A percentile compares a stretch with the other conserved stretches of the same genome.
Conservation (phyloP, 1,140 invertebrate genomes). For the Pollicipes pollicipes region DNA sequence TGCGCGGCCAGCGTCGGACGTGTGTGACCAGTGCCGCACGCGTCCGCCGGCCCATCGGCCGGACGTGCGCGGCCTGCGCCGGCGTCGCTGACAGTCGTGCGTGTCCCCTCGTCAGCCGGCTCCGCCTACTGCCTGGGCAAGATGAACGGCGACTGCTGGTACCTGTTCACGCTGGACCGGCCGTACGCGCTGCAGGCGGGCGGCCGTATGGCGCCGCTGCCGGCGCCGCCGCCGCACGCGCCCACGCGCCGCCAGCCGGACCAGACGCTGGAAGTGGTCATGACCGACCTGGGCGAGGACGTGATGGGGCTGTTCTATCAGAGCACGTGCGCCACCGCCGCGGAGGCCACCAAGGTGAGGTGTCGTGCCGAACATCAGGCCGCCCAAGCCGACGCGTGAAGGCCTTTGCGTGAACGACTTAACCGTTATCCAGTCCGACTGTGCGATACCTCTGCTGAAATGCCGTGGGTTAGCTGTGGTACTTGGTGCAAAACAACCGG, state of each 20-base stretch:
- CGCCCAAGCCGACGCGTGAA: too few relatives aligned
- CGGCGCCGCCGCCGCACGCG: slow-evolving; percentile 7
- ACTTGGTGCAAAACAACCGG: too few relatives aligned
- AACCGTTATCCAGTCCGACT: too few relatives aligned
- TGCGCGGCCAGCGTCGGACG: too few relatives aligned
- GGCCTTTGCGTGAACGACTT: too few relatives aligned
- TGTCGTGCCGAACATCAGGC: too few relatives aligned
- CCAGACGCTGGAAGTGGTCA: slow-evolving; percentile 83
- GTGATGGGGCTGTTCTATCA: slow-evolving; percentile 82
- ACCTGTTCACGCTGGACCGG: slow-evolving; percentile 73
- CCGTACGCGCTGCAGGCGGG: slow-evolving; percentile 7
- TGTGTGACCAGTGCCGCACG: too few relatives aligned
- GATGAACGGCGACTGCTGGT: slow-evolving; percentile 48
- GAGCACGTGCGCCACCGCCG: slow-evolving; percentile 49
- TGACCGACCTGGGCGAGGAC: slow-evolving; percentile 71
- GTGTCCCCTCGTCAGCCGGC: slow-evolving; percentile 12
- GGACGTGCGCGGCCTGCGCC: not conserved
- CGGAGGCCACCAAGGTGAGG: slow-evolving; percentile 64
- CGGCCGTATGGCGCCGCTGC: not conserved
- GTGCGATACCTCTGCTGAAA: too few relatives aligned
- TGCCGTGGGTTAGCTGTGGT: too few relatives aligned
- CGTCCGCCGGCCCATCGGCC: too few relatives aligned
- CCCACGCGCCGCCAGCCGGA: slow-evolving; percentile 45
- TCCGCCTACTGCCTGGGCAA: slow-evolving; percentile 15
- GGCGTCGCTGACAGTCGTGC: not conserved